Evolutionary conservation across 1,140 invertebrate species (phyloP).

Genomic region (Apocrypta bakeri): DNA sequence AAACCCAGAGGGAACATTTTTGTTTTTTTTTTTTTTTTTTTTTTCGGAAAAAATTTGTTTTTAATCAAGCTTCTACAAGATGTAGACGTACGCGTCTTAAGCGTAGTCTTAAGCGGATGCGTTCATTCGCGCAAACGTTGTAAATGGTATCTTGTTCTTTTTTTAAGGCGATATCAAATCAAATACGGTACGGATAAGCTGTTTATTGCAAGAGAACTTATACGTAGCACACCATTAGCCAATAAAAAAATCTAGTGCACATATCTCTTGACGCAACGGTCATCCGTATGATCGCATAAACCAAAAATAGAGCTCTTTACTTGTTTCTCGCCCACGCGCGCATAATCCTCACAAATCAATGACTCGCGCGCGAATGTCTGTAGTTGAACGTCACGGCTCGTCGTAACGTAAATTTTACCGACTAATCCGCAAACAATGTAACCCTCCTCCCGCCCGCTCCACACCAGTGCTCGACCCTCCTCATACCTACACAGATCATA

Average conservation of each 20-base stretch:
- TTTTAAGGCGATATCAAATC: no score
- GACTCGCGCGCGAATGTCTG: not conserved
- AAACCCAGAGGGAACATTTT: no score
- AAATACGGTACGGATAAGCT: no score
- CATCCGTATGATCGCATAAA: not conserved
- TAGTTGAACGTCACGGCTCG: not conserved
- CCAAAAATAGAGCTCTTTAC: not conserved
- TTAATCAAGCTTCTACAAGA: no score
- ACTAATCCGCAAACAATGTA: constrained; percentile 34
- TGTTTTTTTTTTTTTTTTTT: no score
- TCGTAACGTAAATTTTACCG: constrained; percentile 6
- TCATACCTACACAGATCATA: not conserved
- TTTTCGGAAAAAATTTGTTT: no score
- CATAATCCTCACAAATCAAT: constrained; percentile 14
- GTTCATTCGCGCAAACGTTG: no score
- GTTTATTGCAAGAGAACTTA: no score
- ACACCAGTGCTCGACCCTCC: not conserved
- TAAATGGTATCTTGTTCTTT: no score
- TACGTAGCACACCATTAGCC: no score
- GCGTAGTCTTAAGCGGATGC: no score
- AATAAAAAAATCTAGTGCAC: not conserved
- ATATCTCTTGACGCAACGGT: not conserved
- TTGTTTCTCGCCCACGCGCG: not conserved
- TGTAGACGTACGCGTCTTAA: no score
- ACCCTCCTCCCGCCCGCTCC: not conserved